Conservation (phyloP, 2,113 vertebrate species). For the Perca flavescens region DNA sequence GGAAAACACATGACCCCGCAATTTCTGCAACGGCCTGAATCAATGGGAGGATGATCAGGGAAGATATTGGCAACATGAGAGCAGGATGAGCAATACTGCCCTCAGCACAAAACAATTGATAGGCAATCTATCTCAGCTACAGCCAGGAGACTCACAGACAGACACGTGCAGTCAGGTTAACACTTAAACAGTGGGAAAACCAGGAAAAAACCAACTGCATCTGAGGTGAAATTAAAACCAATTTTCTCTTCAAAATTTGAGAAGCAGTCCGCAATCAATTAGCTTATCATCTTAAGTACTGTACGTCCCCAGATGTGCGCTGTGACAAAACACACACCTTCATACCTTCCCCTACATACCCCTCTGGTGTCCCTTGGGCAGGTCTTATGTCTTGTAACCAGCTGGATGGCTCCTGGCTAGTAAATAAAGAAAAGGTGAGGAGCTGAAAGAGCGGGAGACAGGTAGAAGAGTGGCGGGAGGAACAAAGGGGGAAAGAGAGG, state of each 20-base stretch:
- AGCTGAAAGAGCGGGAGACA: slow-evolving; percentile 42
- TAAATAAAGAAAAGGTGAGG: slow-evolving; percentile 58
- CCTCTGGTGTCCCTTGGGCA: slow-evolving; percentile 46
- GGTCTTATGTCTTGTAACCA: slow-evolving; percentile 55
- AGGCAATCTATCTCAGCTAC: slow-evolving; percentile 73
- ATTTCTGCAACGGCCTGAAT: slow-evolving; percentile 63
- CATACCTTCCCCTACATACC: neutral
- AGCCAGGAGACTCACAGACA: slow-evolving; percentile 26
- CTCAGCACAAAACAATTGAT: slow-evolving; percentile 74
- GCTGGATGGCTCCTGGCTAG: slow-evolving; percentile 62
- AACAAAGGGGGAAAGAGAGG: neutral
- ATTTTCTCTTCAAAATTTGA: neutral
- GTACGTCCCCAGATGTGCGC: neutral
- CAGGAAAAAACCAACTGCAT: neutral
- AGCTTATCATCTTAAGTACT: slow-evolving; percentile 9
- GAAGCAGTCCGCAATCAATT: neutral
- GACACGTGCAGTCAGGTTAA: neutral
- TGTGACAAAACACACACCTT: slow-evolving; percentile 7
- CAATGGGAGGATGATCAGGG: slow-evolving; percentile 75
- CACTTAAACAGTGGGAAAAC: neutral
- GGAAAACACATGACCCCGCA: slow-evolving; percentile 62
- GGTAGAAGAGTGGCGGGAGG: slow-evolving; percentile 18
- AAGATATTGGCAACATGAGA: slow-evolving; percentile 78
- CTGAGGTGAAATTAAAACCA: slow-evolving; percentile 3
- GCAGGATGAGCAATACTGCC: slow-evolving; percentile 65